Conservation (phyloP, 2,888 invertebrate species). For the Blera fallax region DNA sequence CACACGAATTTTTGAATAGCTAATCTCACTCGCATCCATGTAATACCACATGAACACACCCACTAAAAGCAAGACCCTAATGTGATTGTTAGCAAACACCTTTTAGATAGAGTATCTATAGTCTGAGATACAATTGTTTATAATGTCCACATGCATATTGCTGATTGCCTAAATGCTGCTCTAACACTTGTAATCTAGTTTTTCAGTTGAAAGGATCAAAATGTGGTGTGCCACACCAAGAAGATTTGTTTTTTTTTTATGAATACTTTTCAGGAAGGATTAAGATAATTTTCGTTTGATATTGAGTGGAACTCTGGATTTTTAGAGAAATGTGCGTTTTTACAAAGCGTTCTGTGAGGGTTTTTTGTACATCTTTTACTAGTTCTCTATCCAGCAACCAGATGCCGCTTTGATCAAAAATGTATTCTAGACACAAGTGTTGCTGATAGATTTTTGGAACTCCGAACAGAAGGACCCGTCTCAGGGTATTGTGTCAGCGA, state of each 20-base stretch:
- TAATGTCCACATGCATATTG: not conserved
- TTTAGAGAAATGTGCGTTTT: too few relatives aligned
- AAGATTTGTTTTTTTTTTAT: too few relatives aligned
- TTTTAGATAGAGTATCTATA: slow-evolving; percentile 5
- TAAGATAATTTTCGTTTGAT: too few relatives aligned
- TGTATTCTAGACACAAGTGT: too few relatives aligned
- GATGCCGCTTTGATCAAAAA: too few relatives aligned
- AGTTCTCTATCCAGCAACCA: too few relatives aligned
- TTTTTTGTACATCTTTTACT: too few relatives aligned
- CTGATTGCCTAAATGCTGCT: slow-evolving; percentile 21
- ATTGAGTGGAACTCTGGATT: too few relatives aligned
- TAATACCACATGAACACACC: slow-evolving; percentile 37
- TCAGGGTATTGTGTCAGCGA: too few relatives aligned
- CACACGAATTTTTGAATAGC: slow-evolving; percentile 43
- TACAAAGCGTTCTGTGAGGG: too few relatives aligned
- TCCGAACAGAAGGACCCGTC: too few relatives aligned
- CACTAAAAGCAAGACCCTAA: slow-evolving; percentile 24
- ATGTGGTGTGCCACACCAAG: not conserved
- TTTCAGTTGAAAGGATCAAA: not conserved
- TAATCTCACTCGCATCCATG: slow-evolving; percentile 45
- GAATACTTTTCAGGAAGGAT: not conserved
- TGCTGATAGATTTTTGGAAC: too few relatives aligned
- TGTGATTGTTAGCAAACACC: slow-evolving; percentile 51
- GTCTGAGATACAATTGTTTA: slow-evolving; percentile 1
- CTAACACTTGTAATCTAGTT: not conserved